phyloP scores from a whole-genome alignment of 1,140 invertebrate genomes.

The Camponotus pennsylvanicus region DNA sequence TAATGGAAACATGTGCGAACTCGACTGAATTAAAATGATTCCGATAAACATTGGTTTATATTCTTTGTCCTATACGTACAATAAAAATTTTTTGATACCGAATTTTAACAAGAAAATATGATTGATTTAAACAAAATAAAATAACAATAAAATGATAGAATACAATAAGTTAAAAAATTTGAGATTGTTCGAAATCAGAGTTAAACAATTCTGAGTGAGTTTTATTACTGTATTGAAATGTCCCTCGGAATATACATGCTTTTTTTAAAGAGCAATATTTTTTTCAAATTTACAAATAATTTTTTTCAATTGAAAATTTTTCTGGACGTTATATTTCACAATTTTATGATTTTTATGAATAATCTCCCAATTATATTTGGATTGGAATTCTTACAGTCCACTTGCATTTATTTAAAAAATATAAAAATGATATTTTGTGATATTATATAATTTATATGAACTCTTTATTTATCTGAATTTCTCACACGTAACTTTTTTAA shows the following conservation, averaged over 20 bases:
- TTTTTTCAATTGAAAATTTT: too few relatives aligned
- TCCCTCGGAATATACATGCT: neutral
- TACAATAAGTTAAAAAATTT: neutral
- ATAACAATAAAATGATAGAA: neutral
- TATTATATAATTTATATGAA: neutral
- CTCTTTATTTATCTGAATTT: too few relatives aligned
- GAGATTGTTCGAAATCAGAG: neutral
- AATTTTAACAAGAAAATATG: neutral
- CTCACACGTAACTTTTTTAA: neutral
- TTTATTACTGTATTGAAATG: neutral
- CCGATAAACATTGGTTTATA: conserved; percentile 24
- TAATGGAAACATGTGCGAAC: neutral
- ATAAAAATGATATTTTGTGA: neutral
- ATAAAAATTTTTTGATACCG: neutral
- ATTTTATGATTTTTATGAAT: conserved; percentile 1
- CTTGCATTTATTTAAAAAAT: neutral
- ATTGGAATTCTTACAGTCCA: neutral
- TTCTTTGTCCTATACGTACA: neutral
- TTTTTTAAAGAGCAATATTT: neutral
- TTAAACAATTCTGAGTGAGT: neutral
- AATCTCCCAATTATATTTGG: neutral
- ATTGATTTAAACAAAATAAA: neutral
- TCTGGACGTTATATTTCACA: neutral
- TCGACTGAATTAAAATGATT: neutral
- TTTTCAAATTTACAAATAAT: neutral